Evolutionary conservation across 53 echinoderm and acorn worm species (phyloP).

Genomic region (Crossaster papposus): DNA sequence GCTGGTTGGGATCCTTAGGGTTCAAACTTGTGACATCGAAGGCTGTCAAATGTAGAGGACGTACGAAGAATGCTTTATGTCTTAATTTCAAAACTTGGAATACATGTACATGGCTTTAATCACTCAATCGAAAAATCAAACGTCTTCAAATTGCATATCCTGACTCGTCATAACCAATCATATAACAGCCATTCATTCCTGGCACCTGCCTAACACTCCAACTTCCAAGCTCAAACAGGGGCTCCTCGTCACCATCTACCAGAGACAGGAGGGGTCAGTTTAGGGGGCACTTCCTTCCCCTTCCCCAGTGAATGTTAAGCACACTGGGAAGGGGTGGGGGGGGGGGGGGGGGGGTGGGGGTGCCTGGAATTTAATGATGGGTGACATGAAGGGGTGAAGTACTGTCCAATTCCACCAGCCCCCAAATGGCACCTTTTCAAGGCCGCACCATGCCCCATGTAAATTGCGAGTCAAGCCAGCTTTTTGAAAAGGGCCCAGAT

Average conservation of each 20-base stretch:
- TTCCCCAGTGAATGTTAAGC: neutral
- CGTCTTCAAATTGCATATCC: slow-evolving; percentile 19
- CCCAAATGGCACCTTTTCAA: slow-evolving; percentile 14
- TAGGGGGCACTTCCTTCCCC: slow-evolving; percentile 45
- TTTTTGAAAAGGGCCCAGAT: neutral
- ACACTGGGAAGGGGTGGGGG: neutral
- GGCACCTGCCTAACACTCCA: neutral
- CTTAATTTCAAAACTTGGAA: slow-evolving; percentile 15
- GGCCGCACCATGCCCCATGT: neutral
- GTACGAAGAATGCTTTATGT: slow-evolving; percentile 11
- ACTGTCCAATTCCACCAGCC: slow-evolving; percentile 18
- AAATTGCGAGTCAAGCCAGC: slow-evolving; percentile 28
- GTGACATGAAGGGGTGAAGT: slow-evolving; percentile 29
- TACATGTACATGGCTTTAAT: neutral
- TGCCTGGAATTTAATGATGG: slow-evolving; percentile 14
- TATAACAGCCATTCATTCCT: slow-evolving; percentile 17
- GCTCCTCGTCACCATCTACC: neutral
- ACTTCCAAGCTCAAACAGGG: neutral
- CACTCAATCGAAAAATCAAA: neutral
- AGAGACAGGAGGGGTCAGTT: neutral
- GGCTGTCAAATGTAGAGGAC: neutral
- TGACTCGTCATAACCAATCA: slow-evolving; percentile 39
- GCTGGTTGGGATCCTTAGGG: neutral
- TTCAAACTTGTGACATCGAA: neutral
- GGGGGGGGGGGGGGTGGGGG: neutral